Evolutionary conservation across 2,797 vertebrate species (phyloP).

Genomic region (Anableps anableps): DNA sequence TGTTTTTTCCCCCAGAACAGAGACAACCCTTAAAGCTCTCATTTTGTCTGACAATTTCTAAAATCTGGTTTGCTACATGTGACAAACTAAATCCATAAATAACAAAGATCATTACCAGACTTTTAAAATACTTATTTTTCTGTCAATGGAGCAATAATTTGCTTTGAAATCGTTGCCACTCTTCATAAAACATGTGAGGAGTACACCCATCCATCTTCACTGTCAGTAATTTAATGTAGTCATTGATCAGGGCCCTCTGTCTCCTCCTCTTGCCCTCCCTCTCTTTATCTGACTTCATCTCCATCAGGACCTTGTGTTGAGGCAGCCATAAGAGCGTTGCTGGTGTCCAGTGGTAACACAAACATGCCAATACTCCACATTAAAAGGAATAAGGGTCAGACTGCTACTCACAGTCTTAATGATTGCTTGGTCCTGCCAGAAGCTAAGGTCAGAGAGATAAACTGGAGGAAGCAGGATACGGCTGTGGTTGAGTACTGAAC

Average conservation of each 20-base stretch:
- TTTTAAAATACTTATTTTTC: not conserved
- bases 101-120: not conserved
- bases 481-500: not conserved
- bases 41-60: not conserved
- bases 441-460: conserved; percentile 63
- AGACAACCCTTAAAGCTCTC: not conserved
- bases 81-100: not conserved
- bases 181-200: not conserved
- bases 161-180: not conserved
- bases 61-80: not conserved
- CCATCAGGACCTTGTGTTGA: conserved; percentile 62
- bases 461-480: conserved; percentile 34
- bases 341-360: conserved; percentile 55
- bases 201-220: not conserved
- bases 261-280: conserved; percentile 1
- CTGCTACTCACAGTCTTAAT: conserved; percentile 58
- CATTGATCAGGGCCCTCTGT: conserved; percentile 31
- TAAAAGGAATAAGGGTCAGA: conserved; percentile 55
- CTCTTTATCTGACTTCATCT: conserved; percentile 45
- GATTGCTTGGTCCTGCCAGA: conserved; percentile 59
- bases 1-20: not conserved
- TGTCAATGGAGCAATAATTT: not conserved
- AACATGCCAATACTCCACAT: conserved; percentile 49
- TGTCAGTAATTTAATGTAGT: conserved; percentile 18
- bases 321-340: conserved; percentile 59